These are phyloP conservation scores for Schizaphis graminum DNA, from an alignment of 2,888 invertebrate genomes.

Conservation along the genomic window DNA sequence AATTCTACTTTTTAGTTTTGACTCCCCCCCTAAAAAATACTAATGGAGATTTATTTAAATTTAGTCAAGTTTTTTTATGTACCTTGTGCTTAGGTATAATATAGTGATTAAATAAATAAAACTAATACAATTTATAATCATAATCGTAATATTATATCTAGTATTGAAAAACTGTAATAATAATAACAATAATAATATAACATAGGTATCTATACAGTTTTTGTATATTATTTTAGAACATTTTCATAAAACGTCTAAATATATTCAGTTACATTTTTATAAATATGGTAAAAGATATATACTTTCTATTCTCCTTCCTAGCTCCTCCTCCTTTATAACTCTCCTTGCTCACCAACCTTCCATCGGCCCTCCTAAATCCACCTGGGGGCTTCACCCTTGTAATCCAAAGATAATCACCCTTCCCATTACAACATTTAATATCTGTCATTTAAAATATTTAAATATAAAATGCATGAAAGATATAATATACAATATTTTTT, in stretches of 20 bases:
- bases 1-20: neutral
- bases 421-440: neutral
- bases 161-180: neutral
- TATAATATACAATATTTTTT: neutral
- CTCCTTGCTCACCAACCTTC: neutral
- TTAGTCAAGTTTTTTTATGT: neutral
- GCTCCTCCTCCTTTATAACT: no score
- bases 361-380: neutral
- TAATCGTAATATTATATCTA: neutral
- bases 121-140: neutral
- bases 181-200: neutral
- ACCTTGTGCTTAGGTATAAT: no score
- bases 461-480: neutral
- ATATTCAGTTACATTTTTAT: neutral
- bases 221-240: neutral
- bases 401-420: neutral
- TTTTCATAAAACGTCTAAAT: neutral
- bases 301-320: no score
- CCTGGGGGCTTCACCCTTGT: accelerated
- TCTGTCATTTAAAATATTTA: neutral
- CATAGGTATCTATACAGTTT: neutral
- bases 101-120: neutral
- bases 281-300: neutral
- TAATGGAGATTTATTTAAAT: neutral
- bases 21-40: neutral